These are phyloP conservation scores for Netelia virgata DNA, from an alignment of 2,888 invertebrate genomes.

Conservation along the genomic window DNA sequence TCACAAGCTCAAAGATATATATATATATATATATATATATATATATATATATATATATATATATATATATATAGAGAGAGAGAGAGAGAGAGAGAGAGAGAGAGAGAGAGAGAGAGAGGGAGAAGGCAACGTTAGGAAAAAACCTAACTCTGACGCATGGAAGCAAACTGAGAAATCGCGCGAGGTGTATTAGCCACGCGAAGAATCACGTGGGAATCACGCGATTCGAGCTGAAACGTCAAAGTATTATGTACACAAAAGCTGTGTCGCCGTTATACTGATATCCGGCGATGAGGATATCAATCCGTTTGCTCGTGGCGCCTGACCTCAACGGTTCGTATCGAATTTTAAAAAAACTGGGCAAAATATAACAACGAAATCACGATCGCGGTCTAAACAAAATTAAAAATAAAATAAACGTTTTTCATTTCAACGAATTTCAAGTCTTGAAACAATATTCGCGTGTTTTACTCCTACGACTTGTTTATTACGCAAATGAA, in stretches of 20 bases:
- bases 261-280: not conserved
- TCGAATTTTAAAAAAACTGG: conserved; percentile 17
- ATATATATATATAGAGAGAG: too few species aligned
- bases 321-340: conserved; percentile 25
- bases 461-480: too few species aligned
- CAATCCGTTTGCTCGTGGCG: conserved; percentile 3
- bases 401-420: too few species aligned
- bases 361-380: not conserved
- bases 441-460: too few species aligned
- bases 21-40: too few species aligned
- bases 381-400: too few species aligned
- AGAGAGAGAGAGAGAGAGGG: not conserved
- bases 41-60: too few species aligned
- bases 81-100: too few species aligned
- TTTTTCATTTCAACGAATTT: too few species aligned
- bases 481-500: too few species aligned
- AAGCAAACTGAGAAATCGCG: not conserved
- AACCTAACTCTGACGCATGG: not conserved
- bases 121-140: not conserved
- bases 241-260: conserved; percentile 38
- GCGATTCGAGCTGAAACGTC: conserved; percentile 48
- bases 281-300: conserved; percentile 48
- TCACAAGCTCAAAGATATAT: not conserved
- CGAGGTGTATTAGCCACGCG: not conserved
- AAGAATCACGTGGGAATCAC: conserved; percentile 54